Percentiles rank a stretch among this genome's conserved stretches.
Evolutionary conservation across 2,797 vertebrate genomes (phyloP).

Genomic region (Melanotaenia boesemani): DNA sequence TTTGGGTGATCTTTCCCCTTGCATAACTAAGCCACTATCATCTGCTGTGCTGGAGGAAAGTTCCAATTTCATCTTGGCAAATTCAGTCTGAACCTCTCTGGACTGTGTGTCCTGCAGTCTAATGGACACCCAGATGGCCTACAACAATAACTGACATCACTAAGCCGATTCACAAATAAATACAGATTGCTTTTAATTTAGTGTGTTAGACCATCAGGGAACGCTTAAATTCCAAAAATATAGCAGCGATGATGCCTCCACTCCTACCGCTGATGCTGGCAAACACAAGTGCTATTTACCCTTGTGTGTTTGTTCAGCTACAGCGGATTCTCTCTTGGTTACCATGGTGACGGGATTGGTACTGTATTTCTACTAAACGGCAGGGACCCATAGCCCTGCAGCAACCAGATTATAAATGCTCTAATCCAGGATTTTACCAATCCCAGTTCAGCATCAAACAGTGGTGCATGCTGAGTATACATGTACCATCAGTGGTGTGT

Average conservation of each 20-base stretch:
- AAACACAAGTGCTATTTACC: background rate
- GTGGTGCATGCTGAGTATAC: slow-evolving; percentile 28
- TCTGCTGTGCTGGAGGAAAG: background rate
- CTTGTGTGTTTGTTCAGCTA: background rate
- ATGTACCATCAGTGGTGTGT: slow-evolving; percentile 25
- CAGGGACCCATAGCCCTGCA: slow-evolving; percentile 28
- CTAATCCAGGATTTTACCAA: slow-evolving; percentile 80
- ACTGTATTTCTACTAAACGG: slow-evolving; percentile 13
- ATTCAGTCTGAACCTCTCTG: background rate
- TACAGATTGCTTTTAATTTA: background rate
- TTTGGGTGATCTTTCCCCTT: no score
- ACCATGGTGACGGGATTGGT: slow-evolving; percentile 50
- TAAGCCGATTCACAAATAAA: background rate
- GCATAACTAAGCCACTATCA: no score
- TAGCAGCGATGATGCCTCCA: background rate
- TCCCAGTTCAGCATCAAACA: slow-evolving; percentile 64
- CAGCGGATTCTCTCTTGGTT: slow-evolving; percentile 40
- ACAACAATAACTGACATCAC: background rate
- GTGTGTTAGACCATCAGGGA: background rate
- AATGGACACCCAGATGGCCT: background rate
- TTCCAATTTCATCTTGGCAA: background rate
- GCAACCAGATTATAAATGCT: slow-evolving; percentile 74
- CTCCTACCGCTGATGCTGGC: no score
- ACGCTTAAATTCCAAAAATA: background rate
- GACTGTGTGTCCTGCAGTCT: background rate